Percentiles rank a stretch among this genome's conserved stretches.
These are phyloP conservation scores for Scelioninae gen. 2 DNA, from an alignment of 2,888 invertebrate species.

Conservation along the genomic window DNA sequence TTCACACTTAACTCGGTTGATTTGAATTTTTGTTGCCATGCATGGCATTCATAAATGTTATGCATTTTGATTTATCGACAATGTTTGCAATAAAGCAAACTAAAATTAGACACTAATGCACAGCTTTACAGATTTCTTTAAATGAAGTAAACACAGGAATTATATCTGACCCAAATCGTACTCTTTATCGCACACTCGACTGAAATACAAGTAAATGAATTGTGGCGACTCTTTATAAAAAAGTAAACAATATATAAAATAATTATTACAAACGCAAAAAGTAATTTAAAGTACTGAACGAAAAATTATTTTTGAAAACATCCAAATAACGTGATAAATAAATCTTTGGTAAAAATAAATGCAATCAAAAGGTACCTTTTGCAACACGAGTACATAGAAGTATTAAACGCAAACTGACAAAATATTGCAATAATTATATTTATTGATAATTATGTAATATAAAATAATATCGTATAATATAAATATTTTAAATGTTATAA, in stretches of 20 bases:
- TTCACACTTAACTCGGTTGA: no score
- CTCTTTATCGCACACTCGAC: background rate
- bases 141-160: background rate
- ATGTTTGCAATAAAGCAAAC: constrained; percentile 3
- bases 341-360: no score
- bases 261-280: no score
- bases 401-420: background rate
- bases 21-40: background rate
- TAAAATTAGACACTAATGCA: background rate
- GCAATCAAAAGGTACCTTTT: background rate
- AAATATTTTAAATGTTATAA: constrained; percentile 21
- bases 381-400: background rate
- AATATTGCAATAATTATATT: constrained; percentile 21
- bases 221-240: no score
- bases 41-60: background rate
- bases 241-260: no score
- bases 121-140: background rate
- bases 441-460: constrained; percentile 20
- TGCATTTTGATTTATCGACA: background rate
- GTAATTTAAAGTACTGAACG: no score
- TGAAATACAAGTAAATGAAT: no score
- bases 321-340: no score
- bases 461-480: constrained; percentile 4
- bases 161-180: constrained; percentile 1
- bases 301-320: no score